Conservation (phyloP, 2,113 vertebrate species). For the Tragelaphus strepsiceros region DNA sequence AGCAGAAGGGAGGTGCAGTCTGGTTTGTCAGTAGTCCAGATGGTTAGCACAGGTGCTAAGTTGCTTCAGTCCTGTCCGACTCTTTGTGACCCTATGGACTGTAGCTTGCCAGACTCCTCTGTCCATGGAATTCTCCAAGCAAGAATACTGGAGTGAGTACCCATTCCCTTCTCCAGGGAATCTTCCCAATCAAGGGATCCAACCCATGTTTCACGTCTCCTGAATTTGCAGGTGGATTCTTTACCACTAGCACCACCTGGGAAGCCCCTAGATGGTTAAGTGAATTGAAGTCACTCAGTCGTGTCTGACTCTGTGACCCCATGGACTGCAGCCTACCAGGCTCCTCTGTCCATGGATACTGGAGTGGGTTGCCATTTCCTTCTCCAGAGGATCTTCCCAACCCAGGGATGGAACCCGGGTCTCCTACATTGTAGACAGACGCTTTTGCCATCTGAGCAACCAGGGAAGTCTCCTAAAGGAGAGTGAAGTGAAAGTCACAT, state of each 20-base stretch:
- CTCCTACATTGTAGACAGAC: too few relatives aligned
- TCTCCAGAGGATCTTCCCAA: too few relatives aligned
- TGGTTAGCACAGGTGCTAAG: background rate
- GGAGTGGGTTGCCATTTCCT: too few relatives aligned
- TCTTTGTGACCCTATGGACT: background rate
- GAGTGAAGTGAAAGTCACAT: background rate
- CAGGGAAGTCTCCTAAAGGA: too few relatives aligned
- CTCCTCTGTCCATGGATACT: background rate
- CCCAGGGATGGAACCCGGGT: too few relatives aligned
- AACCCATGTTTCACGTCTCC: background rate
- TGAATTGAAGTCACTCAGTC: background rate
- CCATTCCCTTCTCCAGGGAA: background rate
- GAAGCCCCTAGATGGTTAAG: background rate
- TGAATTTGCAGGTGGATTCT: rapidly evolving
- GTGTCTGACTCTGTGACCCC: background rate
- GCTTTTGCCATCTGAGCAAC: too few relatives aligned
- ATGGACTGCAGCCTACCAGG: background rate
- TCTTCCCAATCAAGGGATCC: background rate
- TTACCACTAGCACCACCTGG: background rate
- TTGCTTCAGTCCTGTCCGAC: background rate
- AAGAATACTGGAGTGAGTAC: background rate
- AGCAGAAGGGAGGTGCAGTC: conserved; percentile 21
- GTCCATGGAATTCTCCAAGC: background rate
- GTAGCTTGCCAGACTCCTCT: background rate
- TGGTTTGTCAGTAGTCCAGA: conserved; percentile 15